Percentiles rank a stretch among this genome's conserved stretches.
Evolutionary conservation across 2,888 invertebrate genomes (phyloP).

Genomic region (Eilema sororculum): DNA sequence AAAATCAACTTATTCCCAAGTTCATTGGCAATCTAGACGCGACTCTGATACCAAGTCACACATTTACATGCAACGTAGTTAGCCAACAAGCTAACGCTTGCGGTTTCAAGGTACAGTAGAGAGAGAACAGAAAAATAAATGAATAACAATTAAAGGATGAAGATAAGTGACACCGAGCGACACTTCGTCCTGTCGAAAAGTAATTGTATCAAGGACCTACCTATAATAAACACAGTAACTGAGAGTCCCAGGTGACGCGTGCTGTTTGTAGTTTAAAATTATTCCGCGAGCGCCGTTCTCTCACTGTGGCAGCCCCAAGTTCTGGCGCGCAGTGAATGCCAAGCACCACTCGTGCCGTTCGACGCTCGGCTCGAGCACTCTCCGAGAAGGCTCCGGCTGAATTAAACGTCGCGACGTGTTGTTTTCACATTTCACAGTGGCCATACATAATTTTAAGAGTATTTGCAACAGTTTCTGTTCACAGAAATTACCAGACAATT

Average conservation of each 20-base stretch:
- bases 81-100: too few species aligned
- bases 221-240: neutral
- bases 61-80: too few species aligned
- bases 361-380: neutral
- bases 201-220: too few species aligned
- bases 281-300: neutral
- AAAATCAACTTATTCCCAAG: too few species aligned
- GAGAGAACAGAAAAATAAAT: too few species aligned
- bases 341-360: constrained; percentile 8
- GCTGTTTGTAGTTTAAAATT: neutral
- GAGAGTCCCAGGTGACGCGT: neutral
- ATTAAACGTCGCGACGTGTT: neutral
- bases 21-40: too few species aligned
- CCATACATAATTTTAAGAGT: neutral
- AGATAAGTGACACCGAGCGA: too few species aligned
- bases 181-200: too few species aligned
- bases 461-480: neutral
- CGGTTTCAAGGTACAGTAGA: too few species aligned
- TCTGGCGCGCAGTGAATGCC: constrained; percentile 7
- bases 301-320: neutral
- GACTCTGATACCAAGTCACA: too few species aligned
- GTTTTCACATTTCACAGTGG: neutral
- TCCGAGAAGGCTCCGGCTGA: neutral
- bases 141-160: too few species aligned
- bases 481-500: neutral